Conservation (phyloP, 2,113 vertebrate species). For the Ceyx cyanopectus region DNA sequence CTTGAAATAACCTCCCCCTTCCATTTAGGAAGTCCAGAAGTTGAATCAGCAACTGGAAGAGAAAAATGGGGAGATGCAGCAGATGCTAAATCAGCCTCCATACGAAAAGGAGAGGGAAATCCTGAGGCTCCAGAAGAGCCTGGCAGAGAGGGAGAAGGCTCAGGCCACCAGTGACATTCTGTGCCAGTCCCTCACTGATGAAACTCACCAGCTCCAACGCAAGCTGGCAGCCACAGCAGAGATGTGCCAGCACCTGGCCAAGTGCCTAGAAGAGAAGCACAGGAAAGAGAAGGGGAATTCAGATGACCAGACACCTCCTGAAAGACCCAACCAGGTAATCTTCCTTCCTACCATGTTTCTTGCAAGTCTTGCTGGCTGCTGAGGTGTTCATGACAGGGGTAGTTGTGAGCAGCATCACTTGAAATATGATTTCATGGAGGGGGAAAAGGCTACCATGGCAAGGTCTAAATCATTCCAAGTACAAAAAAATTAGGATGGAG, state of each 20-base stretch:
- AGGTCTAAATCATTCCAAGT: not conserved
- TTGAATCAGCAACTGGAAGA: constrained; percentile 79
- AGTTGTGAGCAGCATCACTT: not conserved
- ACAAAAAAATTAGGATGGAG: not conserved
- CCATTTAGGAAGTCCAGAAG: constrained; percentile 83
- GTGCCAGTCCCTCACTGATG: constrained; percentile 86
- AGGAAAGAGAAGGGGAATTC: not conserved
- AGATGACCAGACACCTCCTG: constrained; percentile 18
- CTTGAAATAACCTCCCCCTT: not conserved
- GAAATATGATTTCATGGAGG: not conserved
- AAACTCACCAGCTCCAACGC: constrained; percentile 85
- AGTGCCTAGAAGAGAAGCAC: constrained; percentile 80
- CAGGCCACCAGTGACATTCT: constrained; percentile 84
- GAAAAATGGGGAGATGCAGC: constrained; percentile 81
- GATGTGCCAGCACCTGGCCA: constrained; percentile 91
- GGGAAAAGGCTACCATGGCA: not conserved
- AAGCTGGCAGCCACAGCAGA: constrained; percentile 86
- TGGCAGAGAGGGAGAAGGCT: constrained; percentile 81
- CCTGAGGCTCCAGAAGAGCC: constrained; percentile 71
- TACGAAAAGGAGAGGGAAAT: constrained; percentile 84
- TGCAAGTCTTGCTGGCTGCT: not conserved
- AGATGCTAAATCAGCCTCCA: constrained; percentile 73
- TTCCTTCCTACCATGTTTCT: not conserved
- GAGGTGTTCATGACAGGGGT: not conserved
- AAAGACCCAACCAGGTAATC: constrained; percentile 78